Evolutionary conservation across 2,797 vertebrate species (phyloP).

Genomic region (Sebastes ruberrimus): DNA sequence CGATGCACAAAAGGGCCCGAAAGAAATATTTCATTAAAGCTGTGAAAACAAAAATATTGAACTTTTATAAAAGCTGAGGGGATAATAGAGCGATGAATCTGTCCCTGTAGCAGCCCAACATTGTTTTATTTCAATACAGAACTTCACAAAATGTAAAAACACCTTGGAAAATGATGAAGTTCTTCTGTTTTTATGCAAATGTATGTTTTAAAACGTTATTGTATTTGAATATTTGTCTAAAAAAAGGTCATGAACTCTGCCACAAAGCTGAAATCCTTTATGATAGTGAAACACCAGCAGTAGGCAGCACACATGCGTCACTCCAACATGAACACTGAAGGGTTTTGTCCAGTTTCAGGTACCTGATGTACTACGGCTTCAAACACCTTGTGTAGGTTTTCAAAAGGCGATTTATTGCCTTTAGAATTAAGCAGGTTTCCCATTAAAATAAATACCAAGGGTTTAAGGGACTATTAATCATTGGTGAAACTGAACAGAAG

Average conservation of each 20-base stretch:
- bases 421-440: background rate
- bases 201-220: background rate
- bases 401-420: background rate
- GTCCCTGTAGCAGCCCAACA: background rate
- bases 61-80: background rate
- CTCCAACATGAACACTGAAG: background rate
- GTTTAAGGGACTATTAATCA: background rate
- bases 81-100: background rate
- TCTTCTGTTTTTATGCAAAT: background rate
- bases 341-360: background rate
- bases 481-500: background rate
- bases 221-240: background rate
- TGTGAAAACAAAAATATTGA: slow-evolving; percentile 5
- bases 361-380: background rate
- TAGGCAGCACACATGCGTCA: background rate
- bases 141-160: background rate
- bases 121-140: background rate
- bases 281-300: background rate
- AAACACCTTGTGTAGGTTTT: background rate
- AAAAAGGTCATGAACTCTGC: background rate
- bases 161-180: background rate
- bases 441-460: background rate
- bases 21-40: background rate
- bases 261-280: background rate
- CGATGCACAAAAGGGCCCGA: background rate